Evolutionary conservation across 2,888 invertebrate genomes (phyloP).

Genomic region (Notodonta ziczac): DNA sequence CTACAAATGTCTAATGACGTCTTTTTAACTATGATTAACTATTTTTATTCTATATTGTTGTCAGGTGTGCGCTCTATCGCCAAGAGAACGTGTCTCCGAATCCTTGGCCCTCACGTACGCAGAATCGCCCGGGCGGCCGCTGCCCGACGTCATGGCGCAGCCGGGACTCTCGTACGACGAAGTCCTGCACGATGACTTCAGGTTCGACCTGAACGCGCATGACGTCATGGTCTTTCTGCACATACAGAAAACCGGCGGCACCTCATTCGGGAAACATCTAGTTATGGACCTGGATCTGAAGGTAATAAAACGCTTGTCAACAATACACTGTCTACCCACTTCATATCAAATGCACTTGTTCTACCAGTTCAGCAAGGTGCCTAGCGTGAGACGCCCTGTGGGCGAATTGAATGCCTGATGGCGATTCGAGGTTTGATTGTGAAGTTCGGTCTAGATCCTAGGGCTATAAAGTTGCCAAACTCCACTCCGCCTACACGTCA

Average conservation of each 20-base stretch:
- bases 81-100: slow-evolving; percentile 86
- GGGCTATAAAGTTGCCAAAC: slow-evolving; percentile 16
- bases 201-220: slow-evolving; percentile 95
- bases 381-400: slow-evolving; percentile 21
- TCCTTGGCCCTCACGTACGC: slow-evolving; percentile 77
- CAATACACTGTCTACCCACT: slow-evolving; percentile 20
- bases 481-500: slow-evolving; percentile 26
- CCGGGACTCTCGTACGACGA: slow-evolving; percentile 93
- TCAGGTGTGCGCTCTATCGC: slow-evolving; percentile 90
- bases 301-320: slow-evolving; percentile 55
- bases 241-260: slow-evolving; percentile 99
- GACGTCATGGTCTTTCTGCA: slow-evolving; percentile 99
- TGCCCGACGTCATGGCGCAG: slow-evolving; percentile 82
- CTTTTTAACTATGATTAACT: background rate
- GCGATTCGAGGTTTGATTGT: slow-evolving; percentile 33
- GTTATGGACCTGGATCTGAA: slow-evolving; percentile 96
- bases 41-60: slow-evolving; percentile 36
- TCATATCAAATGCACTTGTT: slow-evolving; percentile 30
- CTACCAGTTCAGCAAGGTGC: slow-evolving; percentile 24
- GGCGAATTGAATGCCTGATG: slow-evolving; percentile 37
- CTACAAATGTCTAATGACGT: background rate
- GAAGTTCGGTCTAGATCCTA: slow-evolving; percentile 28
- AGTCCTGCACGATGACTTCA: slow-evolving; percentile 93
- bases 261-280: slow-evolving; percentile 97
- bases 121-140: slow-evolving; percentile 81